phyloP scores from a whole-genome alignment of 2,888 invertebrate genomes.

The Eupithecia subumbrata region DNA sequence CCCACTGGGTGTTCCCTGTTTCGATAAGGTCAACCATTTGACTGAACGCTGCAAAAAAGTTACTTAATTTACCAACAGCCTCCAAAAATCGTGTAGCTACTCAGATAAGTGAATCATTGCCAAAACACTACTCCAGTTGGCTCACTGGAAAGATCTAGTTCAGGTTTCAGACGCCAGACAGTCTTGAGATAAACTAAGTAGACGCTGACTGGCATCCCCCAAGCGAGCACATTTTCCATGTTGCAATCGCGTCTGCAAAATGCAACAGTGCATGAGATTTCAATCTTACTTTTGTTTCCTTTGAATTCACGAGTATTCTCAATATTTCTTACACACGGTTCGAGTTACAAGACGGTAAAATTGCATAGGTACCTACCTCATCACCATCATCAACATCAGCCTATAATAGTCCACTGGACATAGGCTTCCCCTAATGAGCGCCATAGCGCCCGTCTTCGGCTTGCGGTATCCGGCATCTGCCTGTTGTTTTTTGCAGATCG shows the following conservation, averaged over 20 bases:
- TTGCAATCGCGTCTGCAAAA: conserved; percentile 77
- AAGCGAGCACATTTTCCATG: conserved; percentile 72
- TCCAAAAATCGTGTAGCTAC: neutral
- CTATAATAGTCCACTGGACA: too few relatives aligned
- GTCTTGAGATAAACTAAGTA: conserved; percentile 67
- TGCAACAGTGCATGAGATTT: conserved; percentile 81
- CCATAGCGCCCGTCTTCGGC: too few relatives aligned
- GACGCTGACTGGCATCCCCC: conserved; percentile 80
- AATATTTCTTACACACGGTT: conserved; percentile 46
- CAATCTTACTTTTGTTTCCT: conserved; percentile 71
- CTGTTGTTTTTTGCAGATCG: too few relatives aligned
- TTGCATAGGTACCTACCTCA: too few relatives aligned
- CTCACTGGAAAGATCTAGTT: conserved; percentile 42
- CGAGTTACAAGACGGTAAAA: conserved; percentile 5
- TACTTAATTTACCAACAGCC: too few relatives aligned
- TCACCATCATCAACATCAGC: too few relatives aligned
- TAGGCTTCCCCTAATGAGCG: too few relatives aligned
- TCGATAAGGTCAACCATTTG: neutral
- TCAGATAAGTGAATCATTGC: conserved; percentile 15
- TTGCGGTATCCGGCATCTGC: too few relatives aligned
- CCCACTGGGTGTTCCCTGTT: neutral
- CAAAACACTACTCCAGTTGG: conserved; percentile 43
- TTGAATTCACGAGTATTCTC: conserved; percentile 35
- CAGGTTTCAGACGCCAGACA: conserved; percentile 55
- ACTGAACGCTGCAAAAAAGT: neutral